Evolutionary conservation across 1,140 invertebrate species (phyloP), one percentile per base, ranked within the genome.

Genomic region (Chironomus tepperi): DNA sequence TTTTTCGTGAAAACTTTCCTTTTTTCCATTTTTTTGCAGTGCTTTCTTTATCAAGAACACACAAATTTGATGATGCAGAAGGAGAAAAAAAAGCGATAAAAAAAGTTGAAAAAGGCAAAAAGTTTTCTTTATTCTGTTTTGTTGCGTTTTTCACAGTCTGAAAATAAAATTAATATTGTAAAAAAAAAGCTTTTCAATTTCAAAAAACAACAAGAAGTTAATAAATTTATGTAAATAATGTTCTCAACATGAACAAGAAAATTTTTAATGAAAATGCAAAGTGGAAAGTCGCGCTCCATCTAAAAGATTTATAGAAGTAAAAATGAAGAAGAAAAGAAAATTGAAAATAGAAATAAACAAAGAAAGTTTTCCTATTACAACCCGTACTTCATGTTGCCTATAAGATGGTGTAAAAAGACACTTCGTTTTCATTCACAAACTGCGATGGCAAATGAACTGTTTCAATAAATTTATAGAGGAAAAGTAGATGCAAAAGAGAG

Each of bases 271-370:
- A n/a, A 34, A 57, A 57, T 57, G 47, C 24, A 34, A 57, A 57
- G 47, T 57, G 10, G 47, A 57, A 57, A 57, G 47, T 57, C 47
- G 47, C 47, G 47, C 47, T 57, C n/a, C n/a, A n/a, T 57, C 47
- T 9, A 34, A 8, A 57, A 57, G 47, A 57, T 57, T 57, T 57
- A 57, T 57, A 57, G 47, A 57, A 57, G n/a, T n/a, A n/a, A n/a
- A 9, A 57, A n/a, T n/a, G 12, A 57, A 57, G n/a, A 9, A 57
- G 3, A 57, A 57, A 57, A 57, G 47, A 57, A 57, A 57, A 57
- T 57, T 57, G 47, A 57, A 57, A 57, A 57, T 57, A 57, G 47
- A 57, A 57, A 57, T 57, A 57, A 57, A 57, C 47, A 57, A 57
- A 57, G 8, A 57, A 57, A 57, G 12, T 57, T 57, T 57, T 57